A percentile compares a stretch with the other conserved stretches of the same genome.
phyloP scores from a whole-genome alignment of 2,797 vertebrate species.

The Coranthus polyacanthus region DNA sequence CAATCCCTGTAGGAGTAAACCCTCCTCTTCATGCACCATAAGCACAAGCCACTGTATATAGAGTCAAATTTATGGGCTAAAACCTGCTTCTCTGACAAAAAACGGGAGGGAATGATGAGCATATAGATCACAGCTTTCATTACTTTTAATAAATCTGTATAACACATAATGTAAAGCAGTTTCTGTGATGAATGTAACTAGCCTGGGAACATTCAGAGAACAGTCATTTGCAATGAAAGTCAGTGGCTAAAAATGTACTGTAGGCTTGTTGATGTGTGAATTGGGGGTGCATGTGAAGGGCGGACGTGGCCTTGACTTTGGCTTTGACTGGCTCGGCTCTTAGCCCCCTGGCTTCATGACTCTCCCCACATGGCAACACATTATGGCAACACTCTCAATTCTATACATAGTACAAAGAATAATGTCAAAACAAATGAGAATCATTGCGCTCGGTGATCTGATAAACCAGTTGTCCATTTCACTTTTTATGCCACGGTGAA shows the following conservation, averaged over 20 bases:
- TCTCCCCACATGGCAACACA: constrained; percentile 77
- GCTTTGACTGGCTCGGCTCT: constrained; percentile 64
- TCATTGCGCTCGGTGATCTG: constrained; percentile 41
- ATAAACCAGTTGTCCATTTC: constrained; percentile 37
- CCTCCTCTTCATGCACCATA: constrained; percentile 77
- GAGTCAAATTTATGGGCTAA: constrained; percentile 70
- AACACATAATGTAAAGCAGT: constrained; percentile 52
- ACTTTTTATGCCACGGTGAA: neutral
- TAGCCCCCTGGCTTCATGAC: constrained; percentile 76
- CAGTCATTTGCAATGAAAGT: constrained; percentile 79
- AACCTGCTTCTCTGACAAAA: constrained; percentile 66
- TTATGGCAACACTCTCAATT: constrained; percentile 69
- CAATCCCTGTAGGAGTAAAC: constrained; percentile 74
- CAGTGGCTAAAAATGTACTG: constrained; percentile 71
- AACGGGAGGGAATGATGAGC: constrained; percentile 42
- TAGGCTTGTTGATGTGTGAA: constrained; percentile 63
- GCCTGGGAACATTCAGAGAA: constrained; percentile 68
- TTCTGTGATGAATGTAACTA: constrained; percentile 48
- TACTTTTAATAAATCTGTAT: constrained; percentile 67
- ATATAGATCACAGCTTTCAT: constrained; percentile 64
- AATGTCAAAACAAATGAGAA: constrained; percentile 70
- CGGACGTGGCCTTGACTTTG: constrained; percentile 72
- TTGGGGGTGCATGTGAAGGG: constrained; percentile 70
- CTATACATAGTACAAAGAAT: constrained; percentile 65
- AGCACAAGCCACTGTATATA: constrained; percentile 72